Evolutionary conservation across 2,113 vertebrate species (phyloP).

Genomic region (Aptenodytes forsteri): DNA sequence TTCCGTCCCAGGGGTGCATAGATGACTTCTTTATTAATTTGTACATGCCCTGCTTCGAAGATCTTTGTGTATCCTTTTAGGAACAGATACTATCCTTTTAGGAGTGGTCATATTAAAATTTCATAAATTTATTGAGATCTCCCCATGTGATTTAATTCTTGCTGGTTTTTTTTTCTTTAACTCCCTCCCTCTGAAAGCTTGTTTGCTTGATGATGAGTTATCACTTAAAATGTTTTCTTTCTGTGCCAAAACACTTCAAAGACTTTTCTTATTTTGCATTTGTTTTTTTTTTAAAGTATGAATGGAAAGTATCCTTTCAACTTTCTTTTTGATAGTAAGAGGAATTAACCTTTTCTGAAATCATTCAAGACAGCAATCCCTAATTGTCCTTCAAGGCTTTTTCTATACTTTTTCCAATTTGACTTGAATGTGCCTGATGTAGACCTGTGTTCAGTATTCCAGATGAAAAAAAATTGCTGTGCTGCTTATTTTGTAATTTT

Average conservation of each 20-base stretch:
- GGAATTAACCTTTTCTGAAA: background rate
- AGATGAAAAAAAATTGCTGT: background rate
- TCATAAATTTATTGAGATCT: background rate
- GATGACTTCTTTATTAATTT: background rate
- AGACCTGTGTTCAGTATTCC: background rate
- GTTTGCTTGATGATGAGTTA: background rate
- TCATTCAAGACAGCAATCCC: background rate
- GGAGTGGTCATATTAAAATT: background rate
- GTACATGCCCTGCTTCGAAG: background rate
- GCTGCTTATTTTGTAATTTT: conserved; percentile 31
- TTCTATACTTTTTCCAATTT: background rate
- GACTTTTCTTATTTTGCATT: background rate
- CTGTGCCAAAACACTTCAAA: background rate
- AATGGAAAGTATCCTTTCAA: background rate
- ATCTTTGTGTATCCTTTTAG: background rate
- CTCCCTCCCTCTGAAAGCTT: background rate
- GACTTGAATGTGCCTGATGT: background rate
- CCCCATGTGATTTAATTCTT: background rate
- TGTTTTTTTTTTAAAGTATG: background rate
- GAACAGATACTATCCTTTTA: background rate
- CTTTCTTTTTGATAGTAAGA: background rate
- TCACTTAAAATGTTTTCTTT: background rate
- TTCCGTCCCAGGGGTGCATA: background rate
- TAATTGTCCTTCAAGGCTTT: background rate
- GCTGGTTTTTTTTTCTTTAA: background rate